These are phyloP conservation scores for Epinephelus coioides DNA, from an alignment of 2,797 vertebrate species.

Conservation along the genomic window DNA sequence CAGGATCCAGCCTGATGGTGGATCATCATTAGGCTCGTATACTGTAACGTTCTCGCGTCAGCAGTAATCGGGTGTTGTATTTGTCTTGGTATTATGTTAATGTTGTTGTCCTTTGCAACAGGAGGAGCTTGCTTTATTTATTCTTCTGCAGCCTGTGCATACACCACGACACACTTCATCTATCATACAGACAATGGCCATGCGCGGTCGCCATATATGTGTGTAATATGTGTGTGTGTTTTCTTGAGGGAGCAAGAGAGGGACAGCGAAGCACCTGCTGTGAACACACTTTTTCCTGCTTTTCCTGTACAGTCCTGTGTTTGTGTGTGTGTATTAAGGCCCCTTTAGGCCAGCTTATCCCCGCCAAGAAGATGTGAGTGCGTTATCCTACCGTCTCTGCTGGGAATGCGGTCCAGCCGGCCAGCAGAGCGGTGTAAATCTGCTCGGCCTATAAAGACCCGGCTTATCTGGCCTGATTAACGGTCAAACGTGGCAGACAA, in stretches of 20 bases:
- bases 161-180: conserved; percentile 65
- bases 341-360: conserved; percentile 63
- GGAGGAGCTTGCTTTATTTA: conserved; percentile 72
- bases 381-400: conserved; percentile 69
- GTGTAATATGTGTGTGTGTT: conserved; percentile 25
- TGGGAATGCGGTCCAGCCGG: conserved; percentile 69
- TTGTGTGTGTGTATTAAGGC: conserved; percentile 41
- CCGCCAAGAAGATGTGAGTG: conserved; percentile 54
- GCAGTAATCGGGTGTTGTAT: conserved; percentile 72
- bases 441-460: conserved; percentile 74
- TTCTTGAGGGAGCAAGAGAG: conserved; percentile 11
- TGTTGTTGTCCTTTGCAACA: conserved; percentile 75
- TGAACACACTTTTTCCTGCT: conserved; percentile 33
- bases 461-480: conserved; percentile 83
- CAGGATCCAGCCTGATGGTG: conserved; percentile 60
- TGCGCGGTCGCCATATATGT: conserved; percentile 21
- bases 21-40: conserved; percentile 77
- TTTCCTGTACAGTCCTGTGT: conserved; percentile 35
- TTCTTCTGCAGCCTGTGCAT: conserved; percentile 57
- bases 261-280: conserved; percentile 44
- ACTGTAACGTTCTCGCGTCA: conserved; percentile 66
- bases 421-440: conserved; percentile 77
- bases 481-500: conserved; percentile 63
- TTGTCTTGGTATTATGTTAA: conserved; percentile 79
- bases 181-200: conserved; percentile 73